Conservation (phyloP, 2,797 vertebrate species). For the Helarctos malayanus region DNA sequence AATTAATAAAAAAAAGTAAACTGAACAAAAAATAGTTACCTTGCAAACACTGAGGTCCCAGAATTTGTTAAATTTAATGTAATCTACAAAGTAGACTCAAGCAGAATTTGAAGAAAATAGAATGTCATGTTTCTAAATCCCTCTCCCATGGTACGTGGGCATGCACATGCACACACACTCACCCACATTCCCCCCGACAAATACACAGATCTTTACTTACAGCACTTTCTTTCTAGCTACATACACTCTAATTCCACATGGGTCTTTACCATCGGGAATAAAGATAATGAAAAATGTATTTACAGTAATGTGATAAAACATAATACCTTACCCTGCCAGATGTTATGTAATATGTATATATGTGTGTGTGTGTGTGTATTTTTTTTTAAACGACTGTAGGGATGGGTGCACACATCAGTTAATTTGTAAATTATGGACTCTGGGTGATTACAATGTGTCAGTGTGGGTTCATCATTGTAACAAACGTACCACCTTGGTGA, state of each 20-base stretch:
- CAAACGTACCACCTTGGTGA: background rate
- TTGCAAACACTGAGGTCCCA: conserved; percentile 23
- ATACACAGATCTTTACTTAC: background rate
- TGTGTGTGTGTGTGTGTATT: too few species aligned
- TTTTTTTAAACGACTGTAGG: background rate
- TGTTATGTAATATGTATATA: background rate
- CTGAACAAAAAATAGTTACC: conserved; percentile 47
- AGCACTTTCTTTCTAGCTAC: background rate
- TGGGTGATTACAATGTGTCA: background rate
- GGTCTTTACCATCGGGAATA: background rate
- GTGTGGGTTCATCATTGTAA: background rate
- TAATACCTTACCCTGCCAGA: background rate
- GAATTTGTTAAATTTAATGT: conserved; percentile 50
- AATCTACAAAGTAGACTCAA: background rate
- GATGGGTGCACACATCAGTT: background rate
- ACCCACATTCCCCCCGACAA: background rate
- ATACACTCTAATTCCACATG: background rate
- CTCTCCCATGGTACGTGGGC: background rate
- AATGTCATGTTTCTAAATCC: conserved; percentile 2
- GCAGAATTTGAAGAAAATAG: background rate
- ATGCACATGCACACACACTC: background rate
- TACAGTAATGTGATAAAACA: background rate
- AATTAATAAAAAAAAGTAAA: conserved; percentile 67
- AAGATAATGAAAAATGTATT: conserved; percentile 12
- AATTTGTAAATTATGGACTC: background rate